A percentile compares a stretch with the other conserved stretches of the same genome.
These are phyloP conservation scores for Gallinago nigripennis DNA, from an alignment of 2,797 vertebrate species.

Conservation along the genomic window DNA sequence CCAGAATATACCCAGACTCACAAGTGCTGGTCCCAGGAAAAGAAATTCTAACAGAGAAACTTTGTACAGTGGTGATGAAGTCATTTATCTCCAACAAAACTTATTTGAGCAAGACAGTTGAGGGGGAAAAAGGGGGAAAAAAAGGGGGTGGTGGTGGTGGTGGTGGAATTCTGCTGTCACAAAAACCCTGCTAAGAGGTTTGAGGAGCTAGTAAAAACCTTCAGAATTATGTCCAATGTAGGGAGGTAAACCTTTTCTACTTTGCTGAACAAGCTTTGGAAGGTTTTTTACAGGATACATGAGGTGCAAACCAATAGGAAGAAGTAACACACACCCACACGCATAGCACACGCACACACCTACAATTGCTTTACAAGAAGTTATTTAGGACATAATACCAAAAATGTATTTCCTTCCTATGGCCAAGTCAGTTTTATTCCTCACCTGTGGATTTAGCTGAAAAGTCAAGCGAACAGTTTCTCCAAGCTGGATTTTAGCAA, in stretches of 20 bases:
- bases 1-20: background rate
- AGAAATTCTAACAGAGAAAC: background rate
- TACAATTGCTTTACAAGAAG: background rate
- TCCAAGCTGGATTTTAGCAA: slow-evolving; percentile 78
- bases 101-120: background rate
- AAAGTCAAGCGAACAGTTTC: slow-evolving; percentile 78
- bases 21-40: background rate
- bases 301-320: background rate
- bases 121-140: rapidly evolving
- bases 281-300: background rate
- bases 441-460: slow-evolving; percentile 72
- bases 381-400: background rate
- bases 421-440: background rate
- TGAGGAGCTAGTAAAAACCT: background rate
- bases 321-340: background rate
- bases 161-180: too few relatives aligned
- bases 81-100: background rate
- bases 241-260: background rate
- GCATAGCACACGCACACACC: background rate
- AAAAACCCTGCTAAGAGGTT: background rate
- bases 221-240: background rate
- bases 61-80: background rate
- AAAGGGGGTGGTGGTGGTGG: too few relatives aligned
- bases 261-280: background rate
- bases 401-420: background rate